A percentile compares a stretch with the other conserved stretches of the same genome.
Conservation (phyloP, 2,888 invertebrate species). For the Itoplectis maculator region DNA sequence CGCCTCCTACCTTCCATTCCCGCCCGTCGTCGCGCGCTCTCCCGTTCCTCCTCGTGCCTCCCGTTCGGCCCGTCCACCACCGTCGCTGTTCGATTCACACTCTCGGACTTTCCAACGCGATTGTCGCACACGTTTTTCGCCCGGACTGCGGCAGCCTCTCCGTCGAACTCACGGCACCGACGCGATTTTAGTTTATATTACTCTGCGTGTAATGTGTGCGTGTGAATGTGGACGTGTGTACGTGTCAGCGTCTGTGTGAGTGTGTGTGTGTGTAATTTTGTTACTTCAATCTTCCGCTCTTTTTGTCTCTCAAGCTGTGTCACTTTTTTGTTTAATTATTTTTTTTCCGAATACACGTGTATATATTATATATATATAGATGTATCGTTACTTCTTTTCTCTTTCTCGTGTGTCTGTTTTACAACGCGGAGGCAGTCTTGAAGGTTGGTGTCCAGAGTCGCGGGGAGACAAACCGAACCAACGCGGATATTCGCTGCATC, state of each 20-base stretch:
- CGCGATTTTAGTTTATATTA: constrained; percentile 30
- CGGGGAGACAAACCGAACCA: constrained; percentile 79
- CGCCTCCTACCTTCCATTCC: constrained; percentile 14
- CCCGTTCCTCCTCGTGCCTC: not conserved
- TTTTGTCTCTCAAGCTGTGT: not conserved
- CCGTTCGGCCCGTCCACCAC: not conserved
- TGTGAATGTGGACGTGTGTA: not conserved
- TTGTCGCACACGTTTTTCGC: constrained; percentile 1
- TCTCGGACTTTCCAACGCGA: no score
- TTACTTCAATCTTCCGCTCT: constrained; percentile 2
- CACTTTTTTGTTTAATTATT: not conserved
- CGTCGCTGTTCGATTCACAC: no score
- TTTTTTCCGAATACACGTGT: not conserved
- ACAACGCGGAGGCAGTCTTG: constrained; percentile 78
- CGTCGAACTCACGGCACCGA: constrained; percentile 36
- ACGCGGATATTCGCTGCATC: constrained; percentile 82
- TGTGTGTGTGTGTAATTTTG: constrained; percentile 11
- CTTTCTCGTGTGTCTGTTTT: constrained; percentile 32
- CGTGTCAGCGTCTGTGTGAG: no score
- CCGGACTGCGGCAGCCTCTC: constrained; percentile 12
- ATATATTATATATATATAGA: constrained; percentile 3
- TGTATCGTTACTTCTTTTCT: constrained; percentile 37
- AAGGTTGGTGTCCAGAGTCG: constrained; percentile 78
- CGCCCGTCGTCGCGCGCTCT: constrained; percentile 11
- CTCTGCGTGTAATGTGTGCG: constrained; percentile 18